Evolutionary conservation across 2,113 vertebrate genomes (phyloP).

Genomic region (Perognathus longimembris): DNA sequence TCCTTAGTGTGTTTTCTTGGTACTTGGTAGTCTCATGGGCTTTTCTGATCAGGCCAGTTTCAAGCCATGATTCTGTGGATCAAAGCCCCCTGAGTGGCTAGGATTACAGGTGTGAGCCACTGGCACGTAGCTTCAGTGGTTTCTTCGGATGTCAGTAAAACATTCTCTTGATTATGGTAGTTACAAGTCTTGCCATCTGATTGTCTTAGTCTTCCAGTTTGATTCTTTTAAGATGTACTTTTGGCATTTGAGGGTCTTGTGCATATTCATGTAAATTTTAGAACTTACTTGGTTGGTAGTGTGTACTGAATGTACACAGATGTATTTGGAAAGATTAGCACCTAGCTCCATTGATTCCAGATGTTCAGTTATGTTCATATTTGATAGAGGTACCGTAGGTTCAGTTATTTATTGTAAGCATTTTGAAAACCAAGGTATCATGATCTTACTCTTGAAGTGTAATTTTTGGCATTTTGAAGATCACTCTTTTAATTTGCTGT

Average conservation of each 20-base stretch:
- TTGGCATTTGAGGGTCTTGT: not conserved
- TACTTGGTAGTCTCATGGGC: too few species aligned
- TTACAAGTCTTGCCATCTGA: not conserved
- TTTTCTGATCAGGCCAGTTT: too few species aligned
- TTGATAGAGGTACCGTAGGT: not conserved
- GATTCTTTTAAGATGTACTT: not conserved
- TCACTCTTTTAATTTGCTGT: conserved; percentile 64
- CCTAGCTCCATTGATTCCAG: not conserved
- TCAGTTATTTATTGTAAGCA: conserved; percentile 2
- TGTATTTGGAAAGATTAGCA: not conserved
- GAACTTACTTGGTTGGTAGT: not conserved
- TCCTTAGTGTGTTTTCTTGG: not conserved
- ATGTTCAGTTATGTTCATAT: not conserved
- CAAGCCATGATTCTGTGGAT: too few species aligned
- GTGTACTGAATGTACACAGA: not conserved
- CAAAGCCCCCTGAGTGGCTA: too few species aligned
- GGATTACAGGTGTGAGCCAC: too few species aligned
- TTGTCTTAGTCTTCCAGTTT: not conserved
- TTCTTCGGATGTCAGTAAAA: not conserved
- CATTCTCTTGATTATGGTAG: not conserved
- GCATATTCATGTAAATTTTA: not conserved
- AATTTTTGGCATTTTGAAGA: conserved; percentile 51
- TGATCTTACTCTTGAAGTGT: conserved; percentile 34
- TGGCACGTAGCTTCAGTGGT: not conserved
- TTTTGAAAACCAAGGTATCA: conserved; percentile 28